Conservation (phyloP, 2,113 vertebrate species). For the Ameiurus melas region DNA sequence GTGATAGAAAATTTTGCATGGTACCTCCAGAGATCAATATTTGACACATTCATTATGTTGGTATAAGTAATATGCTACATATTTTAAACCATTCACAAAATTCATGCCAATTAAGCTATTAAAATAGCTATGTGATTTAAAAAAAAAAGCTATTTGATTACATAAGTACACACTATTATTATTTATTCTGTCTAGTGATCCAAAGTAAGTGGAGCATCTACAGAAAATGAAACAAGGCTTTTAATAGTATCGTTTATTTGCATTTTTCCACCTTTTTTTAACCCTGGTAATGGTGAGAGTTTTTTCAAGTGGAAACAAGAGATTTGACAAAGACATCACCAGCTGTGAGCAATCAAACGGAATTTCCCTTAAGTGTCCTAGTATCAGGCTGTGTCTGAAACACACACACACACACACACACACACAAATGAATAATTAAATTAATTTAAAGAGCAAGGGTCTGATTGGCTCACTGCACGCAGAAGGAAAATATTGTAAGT, state of each 20-base stretch:
- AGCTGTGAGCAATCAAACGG: conserved; percentile 51
- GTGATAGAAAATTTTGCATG: not conserved
- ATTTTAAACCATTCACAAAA: not conserved
- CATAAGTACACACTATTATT: not conserved
- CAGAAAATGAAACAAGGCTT: not conserved
- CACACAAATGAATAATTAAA: not conserved
- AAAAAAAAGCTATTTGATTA: not conserved
- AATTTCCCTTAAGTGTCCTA: conserved; percentile 37
- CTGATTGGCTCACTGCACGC: not conserved
- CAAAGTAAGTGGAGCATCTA: conserved; percentile 17
- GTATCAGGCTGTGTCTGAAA: conserved; percentile 34
- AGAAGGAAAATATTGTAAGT: not conserved
- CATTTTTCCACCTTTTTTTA: conserved; percentile 26
- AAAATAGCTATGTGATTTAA: not conserved
- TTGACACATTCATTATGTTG: not conserved
- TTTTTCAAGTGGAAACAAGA: conserved; percentile 39
- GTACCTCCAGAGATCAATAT: not conserved
- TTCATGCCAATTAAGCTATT: not conserved
- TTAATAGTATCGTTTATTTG: conserved; percentile 1
- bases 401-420: conserved; percentile 25
- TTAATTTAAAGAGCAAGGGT: not conserved
- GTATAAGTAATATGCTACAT: not conserved
- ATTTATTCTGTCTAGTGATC: not conserved
- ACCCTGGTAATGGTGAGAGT: conserved; percentile 29
- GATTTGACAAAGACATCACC: conserved; percentile 37